phyloP scores from a whole-genome alignment of 2,888 invertebrate genomes.

The Chloroclysta siterata region DNA sequence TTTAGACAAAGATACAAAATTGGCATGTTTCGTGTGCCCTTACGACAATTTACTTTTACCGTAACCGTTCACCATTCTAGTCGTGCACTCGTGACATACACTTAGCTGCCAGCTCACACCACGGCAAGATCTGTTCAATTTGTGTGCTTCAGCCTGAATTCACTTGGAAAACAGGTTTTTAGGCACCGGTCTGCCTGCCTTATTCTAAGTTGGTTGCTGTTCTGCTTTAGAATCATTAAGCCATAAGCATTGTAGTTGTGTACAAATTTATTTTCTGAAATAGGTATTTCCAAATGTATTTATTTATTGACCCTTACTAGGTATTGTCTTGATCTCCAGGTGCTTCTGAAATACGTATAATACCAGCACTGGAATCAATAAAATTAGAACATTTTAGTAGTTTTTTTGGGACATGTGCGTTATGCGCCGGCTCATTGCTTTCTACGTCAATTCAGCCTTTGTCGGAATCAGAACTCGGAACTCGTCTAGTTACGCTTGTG shows the following conservation, averaged over 20 bases:
- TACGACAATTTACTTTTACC: slow-evolving; percentile 38
- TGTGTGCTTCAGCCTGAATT: slow-evolving; percentile 11
- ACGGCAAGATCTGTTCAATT: slow-evolving; percentile 24
- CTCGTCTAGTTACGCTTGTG: slow-evolving; percentile 38
- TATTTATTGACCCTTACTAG: no score
- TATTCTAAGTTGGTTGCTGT: not conserved
- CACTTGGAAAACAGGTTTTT: not conserved
- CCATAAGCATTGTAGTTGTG: no score
- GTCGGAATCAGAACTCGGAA: slow-evolving; percentile 17
- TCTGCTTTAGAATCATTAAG: not conserved
- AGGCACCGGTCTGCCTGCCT: not conserved
- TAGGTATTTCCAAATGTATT: no score
- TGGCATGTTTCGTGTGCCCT: slow-evolving; percentile 32
- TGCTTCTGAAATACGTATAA: no score
- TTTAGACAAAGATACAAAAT: slow-evolving; percentile 9
- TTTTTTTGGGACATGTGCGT: not conserved
- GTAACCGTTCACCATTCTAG: slow-evolving; percentile 32
- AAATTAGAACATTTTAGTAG: no score
- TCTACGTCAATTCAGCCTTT: slow-evolving; percentile 8
- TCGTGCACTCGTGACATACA: slow-evolving; percentile 41
- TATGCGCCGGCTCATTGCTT: not conserved
- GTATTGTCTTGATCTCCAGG: no score
- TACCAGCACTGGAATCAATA: no score
- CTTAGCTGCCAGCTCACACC: slow-evolving; percentile 39
- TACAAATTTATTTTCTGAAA: no score